Evolutionary conservation across 2,888 invertebrate species (phyloP), one percentile per base, ranked within the genome.

Genomic region (Leucophora obtusa): DNA sequence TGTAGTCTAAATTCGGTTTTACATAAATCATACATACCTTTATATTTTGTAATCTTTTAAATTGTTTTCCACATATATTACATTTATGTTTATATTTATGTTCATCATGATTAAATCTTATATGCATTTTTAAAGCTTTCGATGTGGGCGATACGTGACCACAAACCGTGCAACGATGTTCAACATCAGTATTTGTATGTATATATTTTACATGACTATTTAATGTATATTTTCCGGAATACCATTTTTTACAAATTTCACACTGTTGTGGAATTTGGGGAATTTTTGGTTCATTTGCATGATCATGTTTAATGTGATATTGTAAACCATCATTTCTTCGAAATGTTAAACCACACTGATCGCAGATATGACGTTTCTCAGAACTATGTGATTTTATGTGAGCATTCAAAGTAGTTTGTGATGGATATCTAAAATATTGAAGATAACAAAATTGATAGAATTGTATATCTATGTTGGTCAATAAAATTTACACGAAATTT

Each of bases 111-210:
- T 87, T 87, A 77, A 87, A 89, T 38, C 86, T 84, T 15, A 89
- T 84, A 62, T 89, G 89, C 15, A 86, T 86, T 81, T 86, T 86
- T 60, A 89, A 84, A 2, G 89, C 87, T 60, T 86, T 86, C 1
- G 86, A 75, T 17, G 86, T 87, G 11, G 89, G 88, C 2, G 88
- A 88, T 7, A 87, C 83, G 79, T 88, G 89, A 0, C 86, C 84
- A 73, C 89, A 89, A 17, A 85, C 82, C 33, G 85, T 83, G 51
- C 89, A 89, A 50, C 76, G 80, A 76, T 81, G 80, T 65, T 81
- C 80, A 28, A 81, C 47, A 66, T 76, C 80, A 18, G 47, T 81
- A 54, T 81, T 54, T 15, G 65, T 81, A 50, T 81, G 80, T 43
- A 81, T 76, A 38, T 76, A 73, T 7, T 68, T 63, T 47, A 81